Conservation (phyloP, 1,140 invertebrate genomes). For the Sesamia nonagrioides region DNA sequence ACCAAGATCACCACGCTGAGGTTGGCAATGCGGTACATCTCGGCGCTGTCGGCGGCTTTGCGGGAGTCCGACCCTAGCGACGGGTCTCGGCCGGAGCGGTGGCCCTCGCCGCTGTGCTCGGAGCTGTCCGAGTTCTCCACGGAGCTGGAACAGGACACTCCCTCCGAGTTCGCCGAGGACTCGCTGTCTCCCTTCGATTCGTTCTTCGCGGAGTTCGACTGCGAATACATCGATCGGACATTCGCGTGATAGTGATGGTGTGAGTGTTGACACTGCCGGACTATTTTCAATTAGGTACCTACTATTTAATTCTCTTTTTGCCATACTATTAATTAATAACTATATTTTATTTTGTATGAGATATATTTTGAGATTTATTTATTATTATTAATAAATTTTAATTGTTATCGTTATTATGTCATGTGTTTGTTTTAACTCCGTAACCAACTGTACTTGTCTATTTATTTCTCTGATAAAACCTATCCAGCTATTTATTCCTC, state of each 20-base stretch:
- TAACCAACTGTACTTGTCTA: neutral
- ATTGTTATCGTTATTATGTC: constrained; percentile 76
- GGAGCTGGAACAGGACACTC: constrained; percentile 70
- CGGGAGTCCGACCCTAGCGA: constrained; percentile 68
- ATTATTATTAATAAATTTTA: constrained; percentile 82
- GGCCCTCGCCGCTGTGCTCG: constrained; percentile 82
- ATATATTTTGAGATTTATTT: constrained; percentile 78
- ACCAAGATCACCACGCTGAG: constrained; percentile 96
- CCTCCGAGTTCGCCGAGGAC: constrained; percentile 83
- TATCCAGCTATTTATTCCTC: neutral
- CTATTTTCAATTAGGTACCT: constrained; percentile 67
- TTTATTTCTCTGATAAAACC: neutral
- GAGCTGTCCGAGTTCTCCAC: constrained; percentile 82
- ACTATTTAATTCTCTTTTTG: constrained; percentile 72
- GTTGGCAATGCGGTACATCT: constrained; percentile 96
- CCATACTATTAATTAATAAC: constrained; percentile 83
- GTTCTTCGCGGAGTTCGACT: constrained; percentile 86
- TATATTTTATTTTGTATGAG: constrained; percentile 74
- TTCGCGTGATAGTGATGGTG: constrained; percentile 81
- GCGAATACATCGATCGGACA: constrained; percentile 81
- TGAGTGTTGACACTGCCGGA: constrained; percentile 53
- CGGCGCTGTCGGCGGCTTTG: constrained; percentile 87
- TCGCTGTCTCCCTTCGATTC: constrained; percentile 85
- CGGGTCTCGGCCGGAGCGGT: constrained; percentile 67
- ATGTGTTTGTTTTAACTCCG: constrained; percentile 38